A percentile compares a stretch with the other conserved stretches of the same genome.
These are phyloP conservation scores for Adineta ricciae DNA, from an alignment of 2,888 invertebrate genomes.

Conservation along the genomic window DNA sequence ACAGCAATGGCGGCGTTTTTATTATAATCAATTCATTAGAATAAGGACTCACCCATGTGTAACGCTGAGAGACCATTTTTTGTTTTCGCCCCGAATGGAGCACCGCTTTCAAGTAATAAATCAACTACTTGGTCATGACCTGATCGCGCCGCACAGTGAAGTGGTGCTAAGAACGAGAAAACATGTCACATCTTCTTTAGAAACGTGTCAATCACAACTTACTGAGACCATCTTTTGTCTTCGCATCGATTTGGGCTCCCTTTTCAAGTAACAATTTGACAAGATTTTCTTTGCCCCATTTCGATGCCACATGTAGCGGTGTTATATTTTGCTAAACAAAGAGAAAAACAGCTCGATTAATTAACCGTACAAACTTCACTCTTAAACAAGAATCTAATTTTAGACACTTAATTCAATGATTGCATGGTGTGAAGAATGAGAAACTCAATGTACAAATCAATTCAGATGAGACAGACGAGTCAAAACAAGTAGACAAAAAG, in stretches of 20 bases:
- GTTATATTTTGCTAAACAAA: slow-evolving; percentile 74
- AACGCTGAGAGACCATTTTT: slow-evolving; percentile 81
- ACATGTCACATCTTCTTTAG: neutral
- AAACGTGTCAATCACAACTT: neutral
- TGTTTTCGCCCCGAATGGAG: slow-evolving; percentile 91
- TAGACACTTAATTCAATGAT: too few relatives aligned
- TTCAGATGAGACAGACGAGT: neutral
- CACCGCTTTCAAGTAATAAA: slow-evolving; percentile 79
- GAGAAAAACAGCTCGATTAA: neutral
- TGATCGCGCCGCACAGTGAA: slow-evolving; percentile 88
- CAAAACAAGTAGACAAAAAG: neutral
- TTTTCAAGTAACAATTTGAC: slow-evolving; percentile 80
- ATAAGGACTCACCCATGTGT: slow-evolving; percentile 62
- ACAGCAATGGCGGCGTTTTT: too few relatives aligned
- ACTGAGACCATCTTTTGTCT: slow-evolving; percentile 83
- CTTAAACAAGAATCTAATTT: too few relatives aligned
- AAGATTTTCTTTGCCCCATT: slow-evolving; percentile 98
- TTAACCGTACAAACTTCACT: too few relatives aligned
- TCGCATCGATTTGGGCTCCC: slow-evolving; percentile 87
- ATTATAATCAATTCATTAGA: too few relatives aligned
- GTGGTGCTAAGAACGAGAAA: slow-evolving; percentile 62
- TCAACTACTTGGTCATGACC: slow-evolving; percentile 52
- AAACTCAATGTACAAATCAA: neutral
- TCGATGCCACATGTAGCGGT: slow-evolving; percentile 92
- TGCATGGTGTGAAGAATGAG: too few relatives aligned